A percentile compares a stretch with the other conserved stretches of the same genome.
These are phyloP conservation scores for Benthosema pterotum DNA, from an alignment of 2,797 vertebrate genomes.

Conservation along the genomic window DNA sequence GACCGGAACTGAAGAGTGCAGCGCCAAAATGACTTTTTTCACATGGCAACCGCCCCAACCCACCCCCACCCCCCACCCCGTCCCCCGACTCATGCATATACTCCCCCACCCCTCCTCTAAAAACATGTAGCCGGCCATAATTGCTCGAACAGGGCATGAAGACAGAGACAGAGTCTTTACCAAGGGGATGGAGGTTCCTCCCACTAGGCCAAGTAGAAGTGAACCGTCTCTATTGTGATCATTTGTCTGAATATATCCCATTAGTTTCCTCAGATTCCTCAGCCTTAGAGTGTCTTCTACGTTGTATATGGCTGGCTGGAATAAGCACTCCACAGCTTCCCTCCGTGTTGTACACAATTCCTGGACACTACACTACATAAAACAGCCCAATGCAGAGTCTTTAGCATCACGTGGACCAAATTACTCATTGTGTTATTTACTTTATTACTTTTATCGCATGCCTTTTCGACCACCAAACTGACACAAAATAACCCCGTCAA, in stretches of 20 bases:
- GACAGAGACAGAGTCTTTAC: conserved; percentile 74
- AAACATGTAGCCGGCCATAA: conserved; percentile 79
- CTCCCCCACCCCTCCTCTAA: conserved; percentile 33
- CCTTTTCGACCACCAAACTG: conserved; percentile 50
- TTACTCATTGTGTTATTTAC: conserved; percentile 56
- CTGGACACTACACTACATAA: conserved; percentile 44
- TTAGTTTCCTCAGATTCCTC: conserved; percentile 56
- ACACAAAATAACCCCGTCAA: conserved; percentile 2
- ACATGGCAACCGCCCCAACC: conserved; percentile 51
- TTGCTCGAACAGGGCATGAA: conserved; percentile 81
- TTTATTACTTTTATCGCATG: conserved; percentile 56
- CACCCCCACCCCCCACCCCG: conserved; percentile 9
- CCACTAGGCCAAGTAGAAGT: conserved; percentile 68
- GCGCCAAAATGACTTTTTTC: conserved; percentile 83
- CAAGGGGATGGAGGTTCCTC: conserved; percentile 58
- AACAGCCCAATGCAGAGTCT: conserved; percentile 60
- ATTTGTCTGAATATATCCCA: conserved; percentile 61
- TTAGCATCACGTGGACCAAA: conserved; percentile 58
- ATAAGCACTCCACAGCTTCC: conserved; percentile 53
- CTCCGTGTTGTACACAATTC: conserved; percentile 44
- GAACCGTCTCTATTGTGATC: conserved; percentile 56
- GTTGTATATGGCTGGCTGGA: conserved; percentile 37
- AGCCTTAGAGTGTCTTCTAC: background rate
- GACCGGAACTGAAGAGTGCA: conserved; percentile 85
- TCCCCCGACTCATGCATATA: too few species aligned